Conservation (phyloP, 35 echinoderm and acorn worm species). For the Eucidaris tribuloides region DNA sequence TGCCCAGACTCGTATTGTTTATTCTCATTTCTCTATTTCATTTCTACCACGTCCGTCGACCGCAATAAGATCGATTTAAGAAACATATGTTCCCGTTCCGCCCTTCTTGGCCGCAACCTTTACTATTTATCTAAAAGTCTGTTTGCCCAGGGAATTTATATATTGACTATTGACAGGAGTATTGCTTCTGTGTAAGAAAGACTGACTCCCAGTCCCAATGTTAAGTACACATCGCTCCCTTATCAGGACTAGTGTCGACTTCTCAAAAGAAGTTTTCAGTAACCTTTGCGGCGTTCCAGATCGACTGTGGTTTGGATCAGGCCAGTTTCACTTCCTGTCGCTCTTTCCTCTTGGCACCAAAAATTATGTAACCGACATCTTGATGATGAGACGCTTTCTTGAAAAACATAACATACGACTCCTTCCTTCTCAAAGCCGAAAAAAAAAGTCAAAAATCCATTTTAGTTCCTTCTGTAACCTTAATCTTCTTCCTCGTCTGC, state of each 20-base stretch:
- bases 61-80: not conserved
- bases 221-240: not conserved
- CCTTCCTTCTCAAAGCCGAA: not conserved
- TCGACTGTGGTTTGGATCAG: not conserved
- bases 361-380: slow-evolving; percentile 29
- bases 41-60: too few species aligned
- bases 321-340: slow-evolving; percentile 3
- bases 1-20: too few species aligned
- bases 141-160: slow-evolving; percentile 28
- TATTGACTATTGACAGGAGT: slow-evolving; percentile 16
- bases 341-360: slow-evolving; percentile 3
- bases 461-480: not conserved
- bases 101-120: slow-evolving; percentile 22
- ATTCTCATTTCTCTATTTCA: too few species aligned
- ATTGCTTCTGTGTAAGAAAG: not conserved
- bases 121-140: slow-evolving; percentile 23
- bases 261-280: not conserved
- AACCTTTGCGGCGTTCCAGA: not conserved
- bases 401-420: not conserved
- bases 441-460: not conserved
- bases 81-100: slow-evolving; percentile 25
- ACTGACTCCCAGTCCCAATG: not conserved
- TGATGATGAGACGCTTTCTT: not conserved
- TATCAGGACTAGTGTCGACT: not conserved
- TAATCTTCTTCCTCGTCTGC: not conserved